phyloP scores from a whole-genome alignment of 2,888 invertebrate species.

The Drosophila vallismaia region DNA sequence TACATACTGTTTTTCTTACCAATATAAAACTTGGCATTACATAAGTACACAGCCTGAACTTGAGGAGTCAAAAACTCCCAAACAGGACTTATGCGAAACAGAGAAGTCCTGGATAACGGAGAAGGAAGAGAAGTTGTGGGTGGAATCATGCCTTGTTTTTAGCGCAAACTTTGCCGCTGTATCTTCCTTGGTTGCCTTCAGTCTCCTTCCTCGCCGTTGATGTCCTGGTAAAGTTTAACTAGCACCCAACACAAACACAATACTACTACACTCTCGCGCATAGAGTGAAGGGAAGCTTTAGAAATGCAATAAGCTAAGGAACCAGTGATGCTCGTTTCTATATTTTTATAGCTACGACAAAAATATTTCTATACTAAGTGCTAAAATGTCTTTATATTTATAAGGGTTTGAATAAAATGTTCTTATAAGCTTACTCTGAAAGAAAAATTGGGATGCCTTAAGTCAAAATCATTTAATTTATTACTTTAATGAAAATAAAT shows the following conservation, averaged over 20 bases:
- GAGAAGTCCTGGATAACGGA: background rate
- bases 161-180: conserved; percentile 64
- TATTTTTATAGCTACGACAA: too few relatives aligned
- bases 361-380: too few relatives aligned
- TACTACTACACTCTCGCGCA: conserved; percentile 32
- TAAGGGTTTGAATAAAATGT: too few relatives aligned
- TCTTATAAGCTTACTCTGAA: too few relatives aligned
- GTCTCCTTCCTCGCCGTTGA: conserved; percentile 19
- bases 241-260: conserved; percentile 57
- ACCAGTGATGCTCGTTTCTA: conserved; percentile 9
- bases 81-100: conserved; percentile 70
- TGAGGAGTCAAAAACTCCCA: conserved; percentile 79
- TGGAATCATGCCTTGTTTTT: conserved; percentile 54
- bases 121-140: conserved; percentile 6
- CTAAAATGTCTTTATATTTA: background rate
- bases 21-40: conserved; percentile 75
- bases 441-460: too few relatives aligned
- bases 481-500: too few relatives aligned
- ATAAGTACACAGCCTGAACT: conserved; percentile 57
- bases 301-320: conserved; percentile 32
- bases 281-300: conserved; percentile 24
- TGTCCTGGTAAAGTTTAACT: conserved; percentile 75
- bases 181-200: conserved; percentile 19
- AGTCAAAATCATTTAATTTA: too few relatives aligned
- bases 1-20: conserved; percentile 47